These are phyloP conservation scores for Eriosoma lanigerum DNA, from an alignment of 1,140 invertebrate genomes.

Conservation along the genomic window DNA sequence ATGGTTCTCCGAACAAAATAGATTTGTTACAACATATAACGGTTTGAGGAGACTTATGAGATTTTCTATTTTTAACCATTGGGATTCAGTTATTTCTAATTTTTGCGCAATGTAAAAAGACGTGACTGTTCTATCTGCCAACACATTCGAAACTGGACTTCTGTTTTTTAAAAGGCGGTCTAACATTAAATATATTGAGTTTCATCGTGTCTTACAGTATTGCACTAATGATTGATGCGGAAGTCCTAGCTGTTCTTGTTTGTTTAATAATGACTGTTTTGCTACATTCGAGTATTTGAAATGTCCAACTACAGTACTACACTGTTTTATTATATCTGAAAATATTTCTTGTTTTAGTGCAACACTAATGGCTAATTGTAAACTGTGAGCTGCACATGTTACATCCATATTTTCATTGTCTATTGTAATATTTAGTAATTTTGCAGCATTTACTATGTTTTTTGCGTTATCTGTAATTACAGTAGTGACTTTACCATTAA, in stretches of 20 bases:
- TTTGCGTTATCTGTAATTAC: background rate
- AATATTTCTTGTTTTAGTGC: constrained; percentile 18
- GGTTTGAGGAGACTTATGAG: background rate
- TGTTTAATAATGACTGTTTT: background rate
- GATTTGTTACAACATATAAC: background rate
- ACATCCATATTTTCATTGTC: constrained; percentile 18
- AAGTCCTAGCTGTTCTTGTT: constrained; percentile 18
- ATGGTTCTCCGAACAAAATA: no score
- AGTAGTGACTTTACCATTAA: constrained; percentile 10
- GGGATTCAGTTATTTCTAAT: background rate
- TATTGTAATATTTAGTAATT: constrained; percentile 5
- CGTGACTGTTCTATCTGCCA: background rate
- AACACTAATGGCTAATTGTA: constrained; percentile 20
- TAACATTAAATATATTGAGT: constrained; percentile 6
- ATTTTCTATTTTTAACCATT: constrained; percentile 7
- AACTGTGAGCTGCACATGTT: constrained; percentile 16
- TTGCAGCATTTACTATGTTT: background rate
- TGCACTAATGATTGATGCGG: background rate
- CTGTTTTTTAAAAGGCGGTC: background rate
- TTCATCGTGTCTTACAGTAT: constrained; percentile 8
- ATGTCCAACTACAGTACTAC: constrained; percentile 3
- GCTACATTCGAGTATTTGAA: constrained; percentile 15
- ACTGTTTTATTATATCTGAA: background rate
- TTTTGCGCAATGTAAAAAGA: background rate
- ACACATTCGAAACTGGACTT: background rate